These are phyloP conservation scores for Drosophila borborema DNA, from an alignment of 2,888 invertebrate genomes.

Conservation along the genomic window DNA sequence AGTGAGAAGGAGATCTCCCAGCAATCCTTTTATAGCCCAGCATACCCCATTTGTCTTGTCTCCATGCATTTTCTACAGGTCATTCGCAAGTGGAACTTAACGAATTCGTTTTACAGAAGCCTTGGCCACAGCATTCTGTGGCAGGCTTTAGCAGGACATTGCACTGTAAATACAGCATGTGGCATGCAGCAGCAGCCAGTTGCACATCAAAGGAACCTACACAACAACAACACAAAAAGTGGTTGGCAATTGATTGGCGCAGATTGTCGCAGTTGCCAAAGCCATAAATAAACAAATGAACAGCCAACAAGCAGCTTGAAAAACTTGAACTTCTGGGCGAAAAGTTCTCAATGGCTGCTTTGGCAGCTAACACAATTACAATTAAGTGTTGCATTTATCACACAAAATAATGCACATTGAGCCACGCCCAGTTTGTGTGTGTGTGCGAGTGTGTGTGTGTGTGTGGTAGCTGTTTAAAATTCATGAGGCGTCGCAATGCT, in stretches of 20 bases:
- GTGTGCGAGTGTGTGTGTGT: not conserved
- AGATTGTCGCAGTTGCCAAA: slow-evolving; percentile 29
- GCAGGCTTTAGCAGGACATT: slow-evolving; percentile 25
- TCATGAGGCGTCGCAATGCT: slow-evolving; percentile 70
- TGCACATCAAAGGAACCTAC: slow-evolving; percentile 20
- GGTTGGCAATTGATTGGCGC: slow-evolving; percentile 29
- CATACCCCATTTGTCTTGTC: not conserved
- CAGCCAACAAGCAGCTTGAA: slow-evolving; percentile 9
- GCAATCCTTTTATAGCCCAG: not conserved
- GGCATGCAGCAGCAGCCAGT: slow-evolving; percentile 6
- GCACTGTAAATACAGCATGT: slow-evolving; percentile 31
- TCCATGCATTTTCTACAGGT: not conserved
- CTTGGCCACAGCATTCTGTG: slow-evolving; percentile 24
- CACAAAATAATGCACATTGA: slow-evolving; percentile 60
- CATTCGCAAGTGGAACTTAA: slow-evolving; percentile 1
- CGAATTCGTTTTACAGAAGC: slow-evolving; percentile 45
- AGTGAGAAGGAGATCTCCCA: not conserved
- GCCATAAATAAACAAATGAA: slow-evolving; percentile 41
- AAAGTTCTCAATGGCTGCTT: slow-evolving; percentile 15
- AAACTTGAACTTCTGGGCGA: not conserved
- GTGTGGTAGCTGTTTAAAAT: slow-evolving; percentile 65
- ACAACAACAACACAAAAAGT: not conserved
- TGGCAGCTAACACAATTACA: slow-evolving; percentile 51
- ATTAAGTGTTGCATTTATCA: slow-evolving; percentile 74
- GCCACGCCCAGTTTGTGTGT: slow-evolving; percentile 37